Base-by-base conservation (phyloP, 2,888 invertebrate species). In the Drepanosiphum platanoidis region DNA sequence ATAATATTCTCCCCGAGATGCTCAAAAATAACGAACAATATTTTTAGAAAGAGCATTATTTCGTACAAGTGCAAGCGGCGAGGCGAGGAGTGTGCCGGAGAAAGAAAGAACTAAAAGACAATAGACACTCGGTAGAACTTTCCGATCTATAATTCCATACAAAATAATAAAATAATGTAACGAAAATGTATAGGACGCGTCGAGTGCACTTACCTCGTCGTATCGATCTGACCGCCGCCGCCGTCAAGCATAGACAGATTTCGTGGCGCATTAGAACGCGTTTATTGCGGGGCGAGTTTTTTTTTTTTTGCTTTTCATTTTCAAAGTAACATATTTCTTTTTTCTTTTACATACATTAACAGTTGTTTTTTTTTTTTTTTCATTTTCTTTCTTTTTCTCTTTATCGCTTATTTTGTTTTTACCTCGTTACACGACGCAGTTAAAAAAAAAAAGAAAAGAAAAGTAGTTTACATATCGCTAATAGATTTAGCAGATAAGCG, bases 401-500 rank as follows among this genome's bases (percentile, higher is more conserved):
- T 42, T 78, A 78, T 42, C 13, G 64, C 42, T 42, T 36, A 36
- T 64, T 64, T 64, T 36, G n/a, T 58, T 75, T 36, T 46, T 75
- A 58, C 58, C 27, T 61, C n/a, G 61, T 61, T 27, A 58, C 15
- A 34, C 11, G 27, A 61, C 5, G 32, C 27, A 52, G n/a, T 68
- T 80, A 46, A 70, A 80, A 68, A n/a, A n/a, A n/a, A n/a, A n/a
- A n/a, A n/a, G n/a, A n/a, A n/a, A n/a, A n/a, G n/a, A n/a, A n/a
- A 80, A 71, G 79, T 71, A 70, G 70, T 81, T 70, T 36, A 34
- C 68, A 70, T n/a, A n/a, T 80, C 15, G 34, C 34, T 58, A 58
- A 81, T 61, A 81, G 52, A 70, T 70, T 71, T 18, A 30, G 5
- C 8, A 30, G 81, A 81, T 81, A 70, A 81, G 39, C 58, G 36